Conservation (phyloP, 64 coral and sea anemone species). For the Acropora yongei region DNA sequence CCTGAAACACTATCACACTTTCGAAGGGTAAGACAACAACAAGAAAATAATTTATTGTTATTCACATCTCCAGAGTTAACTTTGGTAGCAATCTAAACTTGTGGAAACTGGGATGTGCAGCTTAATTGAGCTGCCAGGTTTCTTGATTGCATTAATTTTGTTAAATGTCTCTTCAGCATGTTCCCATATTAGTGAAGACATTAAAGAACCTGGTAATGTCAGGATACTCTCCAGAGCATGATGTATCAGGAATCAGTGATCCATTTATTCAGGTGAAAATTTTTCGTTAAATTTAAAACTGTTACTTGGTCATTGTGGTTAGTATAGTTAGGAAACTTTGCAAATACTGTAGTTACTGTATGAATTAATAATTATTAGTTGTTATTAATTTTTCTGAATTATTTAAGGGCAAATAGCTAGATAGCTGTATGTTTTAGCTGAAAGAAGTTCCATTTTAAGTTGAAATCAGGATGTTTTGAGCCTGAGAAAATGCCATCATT, state of each 20-base stretch:
- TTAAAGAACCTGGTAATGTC: conserved; percentile 99
- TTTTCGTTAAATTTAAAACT: not conserved
- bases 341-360: not conserved
- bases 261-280: conserved; percentile 91
- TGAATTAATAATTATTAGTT: too few species aligned
- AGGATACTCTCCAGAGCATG: conserved; percentile 97
- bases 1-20: conserved; percentile 96
- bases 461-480: too few species aligned
- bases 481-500: too few species aligned
- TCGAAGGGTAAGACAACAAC: conserved; percentile 77
- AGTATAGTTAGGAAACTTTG: not conserved
- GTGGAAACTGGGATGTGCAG: too few species aligned
- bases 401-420: too few species aligned
- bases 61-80: too few species aligned
- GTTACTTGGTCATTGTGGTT: too few species aligned
- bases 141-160: not conserved
- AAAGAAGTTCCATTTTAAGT: too few species aligned
- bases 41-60: not conserved
- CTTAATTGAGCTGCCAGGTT: too few species aligned
- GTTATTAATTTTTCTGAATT: too few species aligned
- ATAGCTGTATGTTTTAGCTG: too few species aligned
- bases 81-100: too few species aligned
- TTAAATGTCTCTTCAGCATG: conserved; percentile 72
- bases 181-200: conserved; percentile 93
- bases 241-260: conserved; percentile 98